Base-by-base conservation (phyloP, 2,113 vertebrate species). In the Rhabdornis inornatus region DNA sequence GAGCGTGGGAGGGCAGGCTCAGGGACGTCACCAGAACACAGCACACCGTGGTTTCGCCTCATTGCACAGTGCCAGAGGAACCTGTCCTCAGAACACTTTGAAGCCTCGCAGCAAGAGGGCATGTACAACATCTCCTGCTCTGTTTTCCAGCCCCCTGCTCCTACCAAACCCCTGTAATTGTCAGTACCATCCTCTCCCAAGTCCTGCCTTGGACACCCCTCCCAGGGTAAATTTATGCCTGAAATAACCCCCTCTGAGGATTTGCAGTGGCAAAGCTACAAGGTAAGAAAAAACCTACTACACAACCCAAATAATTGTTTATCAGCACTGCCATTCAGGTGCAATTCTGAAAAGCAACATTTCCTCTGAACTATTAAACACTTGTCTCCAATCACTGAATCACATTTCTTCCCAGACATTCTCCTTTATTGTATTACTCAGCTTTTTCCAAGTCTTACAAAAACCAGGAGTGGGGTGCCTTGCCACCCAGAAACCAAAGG, bases 401-500 rank as follows among this genome's bases (percentile, higher is more conserved):
- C 77, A 68, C 91, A 90, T 37, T 44, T 59, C 49, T 63, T 91
- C 91, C 61, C 96, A 94, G 60, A 81, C 35, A 19, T 95, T 90
- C 83, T 92, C 68, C 68, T 42, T 72, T 68, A 77, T 25, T 49
- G 25, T 80, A 90, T 89, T 83, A 95, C 78, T 95, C 96, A 94
- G 91, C 80, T 90, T 87, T 96, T 96, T 69, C 88, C n/a, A 3
- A 79, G 22, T 33, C 83, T 91, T 61, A 80, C 27, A 85, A 86
- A 93, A 92, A 71, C 5, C 27, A 31, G n/a, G 74, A 85, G 59
- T 75, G 81, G 7, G 6, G 37, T 90, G 79, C 90, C 88, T 82
- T 95, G 95, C 95, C 81, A 96, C 82, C 74, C 90, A 91, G 96
- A 95, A 97, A 96, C 91, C 84, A 93, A 91, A 84, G 65, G 78